Evolutionary conservation across 2,797 vertebrate genomes (phyloP), one percentile per base, ranked within the genome.

Genomic region (Xiphorhynchus erythropygius): DNA sequence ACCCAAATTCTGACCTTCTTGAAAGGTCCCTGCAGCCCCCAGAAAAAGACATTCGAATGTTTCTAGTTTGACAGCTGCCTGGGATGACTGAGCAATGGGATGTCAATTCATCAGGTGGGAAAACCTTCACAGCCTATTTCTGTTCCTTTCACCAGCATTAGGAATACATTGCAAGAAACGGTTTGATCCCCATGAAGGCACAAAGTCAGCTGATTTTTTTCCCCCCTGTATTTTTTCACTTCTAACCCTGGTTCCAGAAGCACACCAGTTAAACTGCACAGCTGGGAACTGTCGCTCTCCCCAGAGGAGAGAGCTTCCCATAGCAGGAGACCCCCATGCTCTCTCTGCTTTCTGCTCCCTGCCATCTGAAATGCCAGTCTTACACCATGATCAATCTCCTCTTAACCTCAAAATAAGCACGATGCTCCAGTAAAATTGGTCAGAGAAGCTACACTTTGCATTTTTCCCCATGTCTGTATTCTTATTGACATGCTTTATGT

Each of bases 401-500:
- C 32, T 24, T 46, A n/a, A n/a, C 5, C 47, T 37, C 37, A 28
- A 69, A 30, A 9, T 9, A 60, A 5, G 3, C 3, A 27, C 18
- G 32, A 70, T 49, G 47, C 32, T 67, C 13, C 57, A 52, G 32
- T 21, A 79, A 67, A 77, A 71, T 1, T 4, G 22, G 50, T 50
- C 49, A 56, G 49, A 79, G 23, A 55, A 47, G 42, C 33, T 44
- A 50, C 64, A 24, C 42, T 56, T 80, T 0, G 7, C 39, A 23
- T 52, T n/a, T 16, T 0, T 18, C 8, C n/a, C 56, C 90, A 8
- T 10, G 47, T 52, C 64, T 90, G 56, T 37, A 32, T 27, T 83
- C 87, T 55, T 80, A 55, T 57, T 84, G 75, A 64, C 68, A 78
- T 68, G 88, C 46, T 89, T 90, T 88, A 39, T 56, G 55, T 39